Base-by-base conservation (phyloP, 2,797 vertebrate species). In the Girardinus metallicus region DNA sequence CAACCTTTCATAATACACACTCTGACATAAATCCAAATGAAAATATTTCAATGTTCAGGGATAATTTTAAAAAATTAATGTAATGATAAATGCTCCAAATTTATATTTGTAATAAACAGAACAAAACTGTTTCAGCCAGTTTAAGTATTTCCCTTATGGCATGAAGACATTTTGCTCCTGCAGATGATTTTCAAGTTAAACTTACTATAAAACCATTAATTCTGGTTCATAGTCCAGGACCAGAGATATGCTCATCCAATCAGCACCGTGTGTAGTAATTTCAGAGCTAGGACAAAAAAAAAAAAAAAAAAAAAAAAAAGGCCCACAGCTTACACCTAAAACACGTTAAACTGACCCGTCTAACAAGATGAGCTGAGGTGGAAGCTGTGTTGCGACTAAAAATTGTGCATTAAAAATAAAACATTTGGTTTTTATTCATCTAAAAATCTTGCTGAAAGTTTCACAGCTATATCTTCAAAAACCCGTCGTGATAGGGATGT, bases 371-470 rank as follows among this genome's bases (percentile, higher is more conserved):
- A 64, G 46, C 3, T 18, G 7, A 29, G 53, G 18, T 18, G 70
- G 49, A 78, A 53, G 74, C 66, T 77, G 79, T 72, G 8, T 82
- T 70, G 90, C 39, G 47, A 73, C 51, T 74, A 43, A 66, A 88
- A 46, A 31, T 8, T 80, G 62, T 68, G 74, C 29, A 3, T 57
- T 79, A 79, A 36, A 81, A 80, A 73, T 5, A 72, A 80, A 80
- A 82, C 2, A 68, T 87, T 82, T 81, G 71, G 81, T 85, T 89
- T 88, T 10, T 79, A 21, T 18, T 68, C 26, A 86, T 78, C 83
- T 83, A 5, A 83, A 77, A 74, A 74, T n/a, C 75, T 23, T 47
- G 75, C 49, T 80, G 76, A 77, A 82, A 10, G 74, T 80, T 51
- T 83, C 13, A 73, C 46, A 62, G 68, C 44, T 47, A 36, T 51